Conservation (phyloP, 2,113 vertebrate genomes). For the Baryphthengus martii region DNA sequence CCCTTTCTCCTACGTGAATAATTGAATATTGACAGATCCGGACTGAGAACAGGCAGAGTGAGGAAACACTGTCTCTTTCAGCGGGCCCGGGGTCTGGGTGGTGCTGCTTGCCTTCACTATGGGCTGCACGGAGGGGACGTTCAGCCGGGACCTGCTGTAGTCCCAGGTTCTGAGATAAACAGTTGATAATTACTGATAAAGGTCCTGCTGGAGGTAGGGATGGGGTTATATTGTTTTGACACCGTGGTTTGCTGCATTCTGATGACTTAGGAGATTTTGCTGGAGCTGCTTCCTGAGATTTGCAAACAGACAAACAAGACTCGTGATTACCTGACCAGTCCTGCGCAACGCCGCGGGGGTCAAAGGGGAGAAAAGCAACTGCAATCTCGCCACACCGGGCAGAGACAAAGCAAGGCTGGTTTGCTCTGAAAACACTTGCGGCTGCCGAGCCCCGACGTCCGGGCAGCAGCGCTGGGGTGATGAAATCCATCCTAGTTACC, state of each 20-base stretch:
- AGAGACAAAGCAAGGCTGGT: slow-evolving; percentile 5
- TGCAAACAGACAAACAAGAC: slow-evolving; percentile 22
- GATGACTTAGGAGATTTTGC: slow-evolving; percentile 60
- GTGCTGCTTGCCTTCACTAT: background rate
- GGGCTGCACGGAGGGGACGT: background rate
- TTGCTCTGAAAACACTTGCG: background rate
- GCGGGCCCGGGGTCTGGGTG: background rate
- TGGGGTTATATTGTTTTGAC: background rate
- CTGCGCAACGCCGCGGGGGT: background rate
- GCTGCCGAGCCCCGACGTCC: background rate
- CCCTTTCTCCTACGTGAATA: background rate
- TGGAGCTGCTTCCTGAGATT: slow-evolving; percentile 43
- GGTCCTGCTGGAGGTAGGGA: background rate
- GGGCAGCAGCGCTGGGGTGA: background rate
- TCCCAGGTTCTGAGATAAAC: slow-evolving; percentile 3
- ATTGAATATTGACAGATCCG: slow-evolving; percentile 6
- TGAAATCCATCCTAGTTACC: background rate
- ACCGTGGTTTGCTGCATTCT: slow-evolving; percentile 24
- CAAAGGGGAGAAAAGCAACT: slow-evolving; percentile 9
- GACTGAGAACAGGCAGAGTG: background rate
- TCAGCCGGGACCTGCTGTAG: background rate
- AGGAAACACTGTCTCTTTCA: background rate
- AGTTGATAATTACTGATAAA: slow-evolving; percentile 41
- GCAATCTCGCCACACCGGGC: background rate
- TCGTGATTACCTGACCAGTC: slow-evolving; percentile 34